Conservation (phyloP, 2,113 vertebrate genomes). For the Pterocles orientalis region DNA sequence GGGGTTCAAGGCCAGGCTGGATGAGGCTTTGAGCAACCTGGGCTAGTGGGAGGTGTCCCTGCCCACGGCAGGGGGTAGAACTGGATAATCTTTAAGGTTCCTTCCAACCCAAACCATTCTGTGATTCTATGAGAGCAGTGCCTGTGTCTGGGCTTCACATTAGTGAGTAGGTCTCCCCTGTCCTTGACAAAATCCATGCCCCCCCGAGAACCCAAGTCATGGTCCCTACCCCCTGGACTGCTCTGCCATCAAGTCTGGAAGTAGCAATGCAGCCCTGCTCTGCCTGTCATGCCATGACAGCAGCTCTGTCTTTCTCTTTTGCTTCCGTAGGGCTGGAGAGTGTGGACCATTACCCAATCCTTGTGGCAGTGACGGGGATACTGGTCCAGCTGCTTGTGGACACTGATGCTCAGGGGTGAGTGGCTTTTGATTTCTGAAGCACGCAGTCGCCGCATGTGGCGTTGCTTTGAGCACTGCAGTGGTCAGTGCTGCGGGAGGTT, state of each 20-base stretch:
- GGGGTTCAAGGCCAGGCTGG: too few species aligned
- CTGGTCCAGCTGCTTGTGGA: slow-evolving; percentile 91
- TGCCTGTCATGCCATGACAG: neutral
- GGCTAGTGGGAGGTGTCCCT: too few species aligned
- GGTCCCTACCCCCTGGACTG: neutral
- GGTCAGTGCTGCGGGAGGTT: neutral
- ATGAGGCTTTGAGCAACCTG: too few species aligned
- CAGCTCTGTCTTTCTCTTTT: neutral
- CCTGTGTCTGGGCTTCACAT: neutral
- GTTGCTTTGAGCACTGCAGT: neutral
- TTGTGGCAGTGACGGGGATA: slow-evolving; percentile 96
- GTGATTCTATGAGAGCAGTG: neutral
- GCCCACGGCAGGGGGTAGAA: too few species aligned
- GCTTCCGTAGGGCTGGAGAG: slow-evolving; percentile 87
- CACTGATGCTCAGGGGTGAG: slow-evolving; percentile 88
- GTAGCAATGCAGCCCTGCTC: neutral
- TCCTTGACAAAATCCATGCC: neutral
- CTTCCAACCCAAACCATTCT: too few species aligned
- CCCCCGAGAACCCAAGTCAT: neutral
- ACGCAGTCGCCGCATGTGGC: accelerated
- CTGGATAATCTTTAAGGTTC: too few species aligned
- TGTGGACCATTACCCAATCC: slow-evolving; percentile 97
- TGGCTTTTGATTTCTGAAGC: neutral
- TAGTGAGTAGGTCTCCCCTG: neutral
- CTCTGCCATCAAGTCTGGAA: neutral